Evolutionary conservation across 2,888 invertebrate species (phyloP), one percentile per base, ranked within the genome.

Genomic region (Hedya salicella): DNA sequence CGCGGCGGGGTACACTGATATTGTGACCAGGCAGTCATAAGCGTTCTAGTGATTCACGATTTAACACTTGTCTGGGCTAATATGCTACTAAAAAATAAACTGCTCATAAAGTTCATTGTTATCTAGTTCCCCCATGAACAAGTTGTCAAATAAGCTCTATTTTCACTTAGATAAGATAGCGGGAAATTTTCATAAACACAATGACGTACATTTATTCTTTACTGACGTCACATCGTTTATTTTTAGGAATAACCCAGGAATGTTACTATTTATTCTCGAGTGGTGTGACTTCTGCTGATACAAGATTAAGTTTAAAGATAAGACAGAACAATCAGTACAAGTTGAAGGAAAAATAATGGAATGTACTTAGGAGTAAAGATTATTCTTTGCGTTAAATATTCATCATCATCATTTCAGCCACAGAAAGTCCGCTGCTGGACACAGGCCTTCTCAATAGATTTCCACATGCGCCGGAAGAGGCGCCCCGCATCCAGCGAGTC

Each of bases 111-210:
- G n/a, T n/a, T 17, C 19, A 36, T 36, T 9, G 6, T 11, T 36
- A 11, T 36, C 42, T 42, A 46, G 36, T 62, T 50, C 44, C 54
- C 53, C 54, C 53, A 9, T 46, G 48, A 48, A 54, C 39, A 17
- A 16, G 30, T 3, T 6, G 25, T 13, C 36, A 46, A 62, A 54
- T 42, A 53, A 32, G 36, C 14, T 17, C 6, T 48, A 54, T 48
- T 48, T 30, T 48, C 44, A 6, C 25, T 36, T 4, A 14, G 64
- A 64, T 64, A 64, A 64, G 57, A 64, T 44, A 64, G 11, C 1
- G 39, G 62, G 62, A n/a, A 54, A 62, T 39, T 54, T 40, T 39
- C 30, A 17, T 19, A 32, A 30, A n/a, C 32, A 17, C 46, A 56
- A 30, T 46, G 57, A 32, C 57, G 57, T 44, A 21, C 36, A 21